Base-by-base conservation (phyloP, 2,888 invertebrate species). In the Hedya salicella region DNA sequence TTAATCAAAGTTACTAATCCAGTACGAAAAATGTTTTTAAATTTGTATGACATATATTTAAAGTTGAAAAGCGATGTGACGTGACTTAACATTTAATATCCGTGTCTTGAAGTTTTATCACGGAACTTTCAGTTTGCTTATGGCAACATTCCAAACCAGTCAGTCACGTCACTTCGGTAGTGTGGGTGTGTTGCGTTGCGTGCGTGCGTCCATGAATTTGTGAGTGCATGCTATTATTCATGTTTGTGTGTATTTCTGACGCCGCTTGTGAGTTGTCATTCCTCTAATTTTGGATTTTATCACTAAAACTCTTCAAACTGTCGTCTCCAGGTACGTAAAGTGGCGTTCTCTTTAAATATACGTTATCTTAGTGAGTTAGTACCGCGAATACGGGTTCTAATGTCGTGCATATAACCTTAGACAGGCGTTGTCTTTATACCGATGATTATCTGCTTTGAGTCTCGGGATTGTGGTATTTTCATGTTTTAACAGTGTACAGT, bases 201-300 rank as follows among this genome's bases (percentile, higher is more conserved):
- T 84, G 82, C 83, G 81, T 86, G 78, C 79, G 80, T 87, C 79
- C 70, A 74, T 81, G 81, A 82, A 78, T 80, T 83, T 79, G 79
- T 80, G 79, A 82, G 81, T 85, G 84, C 75, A 65, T 60, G 65
- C 65, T 65, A 66, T 78, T 82, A 82, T 86, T 85, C 79, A 81
- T 88, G 88, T 88, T 88, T 90, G 90, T 89, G 87, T 91, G 89
- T 87, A 83, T 86, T 83, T 88, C 86, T 87, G 86, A 90, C 88
- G 88, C 89, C 87, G 87, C 85, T 86, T 87, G 82, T 87, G 83
- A 87, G 77, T 86, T 83, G 81, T 85, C 86, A 87, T 85, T 81
- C 76, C 80, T 83, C 78, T 86, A 85, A 85, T 81, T 87, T 90
- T 87, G 90, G 89, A 87, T 90, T 88, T 90, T 86, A 89, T 91